phyloP scores from a whole-genome alignment of 2,888 invertebrate species.

The Brachyopa scutellaris region DNA sequence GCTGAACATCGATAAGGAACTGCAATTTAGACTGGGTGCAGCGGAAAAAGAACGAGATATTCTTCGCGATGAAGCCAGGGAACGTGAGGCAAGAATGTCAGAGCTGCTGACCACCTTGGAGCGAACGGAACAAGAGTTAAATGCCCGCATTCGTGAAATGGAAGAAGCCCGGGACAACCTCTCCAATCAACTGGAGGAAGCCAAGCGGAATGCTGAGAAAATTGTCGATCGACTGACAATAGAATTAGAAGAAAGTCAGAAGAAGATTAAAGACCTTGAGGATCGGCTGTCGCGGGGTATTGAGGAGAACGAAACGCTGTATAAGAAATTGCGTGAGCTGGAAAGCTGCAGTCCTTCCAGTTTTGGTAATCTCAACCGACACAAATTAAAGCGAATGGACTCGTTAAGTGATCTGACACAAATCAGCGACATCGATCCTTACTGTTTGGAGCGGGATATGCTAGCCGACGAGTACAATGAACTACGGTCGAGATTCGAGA shows the following conservation, averaged over 20 bases:
- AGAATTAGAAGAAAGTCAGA: slow-evolving; percentile 87
- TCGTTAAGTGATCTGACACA: slow-evolving; percentile 92
- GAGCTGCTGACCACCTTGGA: slow-evolving; percentile 89
- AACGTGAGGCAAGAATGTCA: slow-evolving; percentile 89
- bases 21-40: slow-evolving; percentile 87
- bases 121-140: slow-evolving; percentile 89
- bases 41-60: slow-evolving; percentile 89
- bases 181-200: slow-evolving; percentile 86
- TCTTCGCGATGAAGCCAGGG: slow-evolving; percentile 87
- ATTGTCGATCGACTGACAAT: slow-evolving; percentile 87
- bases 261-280: slow-evolving; percentile 81
- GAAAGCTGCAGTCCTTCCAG: slow-evolving; percentile 83
- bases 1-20: slow-evolving; percentile 83
- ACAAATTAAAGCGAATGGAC: slow-evolving; percentile 85
- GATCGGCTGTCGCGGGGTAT: slow-evolving; percentile 86
- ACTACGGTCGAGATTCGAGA: slow-evolving; percentile 89
- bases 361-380: slow-evolving; percentile 79
- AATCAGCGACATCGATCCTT: slow-evolving; percentile 89
- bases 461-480: slow-evolving; percentile 92
- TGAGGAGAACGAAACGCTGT: slow-evolving; percentile 90
- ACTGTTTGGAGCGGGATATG: slow-evolving; percentile 88
- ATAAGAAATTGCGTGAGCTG: slow-evolving; percentile 87
- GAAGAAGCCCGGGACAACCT: slow-evolving; percentile 86
- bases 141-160: slow-evolving; percentile 87
- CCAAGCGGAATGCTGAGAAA: slow-evolving; percentile 87